A percentile compares a stretch with the other conserved stretches of the same genome.
Conservation (phyloP, 1,140 invertebrate species). For the Copidosoma floridanum region DNA sequence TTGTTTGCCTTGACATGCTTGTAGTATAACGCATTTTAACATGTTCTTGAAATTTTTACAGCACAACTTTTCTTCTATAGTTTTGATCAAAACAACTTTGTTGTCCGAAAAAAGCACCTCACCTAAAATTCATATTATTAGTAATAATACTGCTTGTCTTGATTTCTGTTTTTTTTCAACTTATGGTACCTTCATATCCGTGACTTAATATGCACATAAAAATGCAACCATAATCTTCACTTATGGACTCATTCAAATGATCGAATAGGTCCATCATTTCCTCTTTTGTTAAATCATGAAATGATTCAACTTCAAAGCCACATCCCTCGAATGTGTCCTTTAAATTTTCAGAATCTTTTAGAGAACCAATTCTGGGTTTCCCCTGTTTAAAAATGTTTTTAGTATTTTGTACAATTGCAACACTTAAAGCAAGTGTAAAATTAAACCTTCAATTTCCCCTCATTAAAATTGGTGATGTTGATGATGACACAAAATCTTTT, state of each 20-base stretch:
- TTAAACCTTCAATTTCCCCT: not conserved
- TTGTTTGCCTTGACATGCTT: slow-evolving; percentile 12
- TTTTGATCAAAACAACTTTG: slow-evolving; percentile 2
- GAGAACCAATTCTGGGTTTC: slow-evolving; percentile 3
- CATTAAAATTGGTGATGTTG: slow-evolving; percentile 9
- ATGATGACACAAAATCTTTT: slow-evolving; percentile 15
- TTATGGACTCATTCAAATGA: not conserved
- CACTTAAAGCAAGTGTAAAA: not conserved
- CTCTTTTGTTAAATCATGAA: slow-evolving; percentile 4
- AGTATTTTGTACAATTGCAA: not conserved
- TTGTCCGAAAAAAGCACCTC: slow-evolving; percentile 7
- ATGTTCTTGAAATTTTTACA: slow-evolving; percentile 13
- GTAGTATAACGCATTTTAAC: slow-evolving; percentile 21
- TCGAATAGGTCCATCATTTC: slow-evolving; percentile 10
- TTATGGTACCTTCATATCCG: slow-evolving; percentile 12
- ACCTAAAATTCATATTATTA: slow-evolving; percentile 3
- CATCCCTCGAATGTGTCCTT: slow-evolving; percentile 9
- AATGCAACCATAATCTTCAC: slow-evolving; percentile 12
- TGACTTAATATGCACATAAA: slow-evolving; percentile 23
- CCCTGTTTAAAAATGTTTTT: not conserved
- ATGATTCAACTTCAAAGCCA: slow-evolving; percentile 7
- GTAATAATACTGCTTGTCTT: too few species aligned
- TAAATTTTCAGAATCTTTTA: slow-evolving; percentile 9
- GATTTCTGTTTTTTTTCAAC: too few species aligned
- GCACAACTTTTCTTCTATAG: slow-evolving; percentile 17